These are phyloP conservation scores for Riptortus pedestris DNA, from an alignment of 1,140 invertebrate genomes.

Conservation along the genomic window DNA sequence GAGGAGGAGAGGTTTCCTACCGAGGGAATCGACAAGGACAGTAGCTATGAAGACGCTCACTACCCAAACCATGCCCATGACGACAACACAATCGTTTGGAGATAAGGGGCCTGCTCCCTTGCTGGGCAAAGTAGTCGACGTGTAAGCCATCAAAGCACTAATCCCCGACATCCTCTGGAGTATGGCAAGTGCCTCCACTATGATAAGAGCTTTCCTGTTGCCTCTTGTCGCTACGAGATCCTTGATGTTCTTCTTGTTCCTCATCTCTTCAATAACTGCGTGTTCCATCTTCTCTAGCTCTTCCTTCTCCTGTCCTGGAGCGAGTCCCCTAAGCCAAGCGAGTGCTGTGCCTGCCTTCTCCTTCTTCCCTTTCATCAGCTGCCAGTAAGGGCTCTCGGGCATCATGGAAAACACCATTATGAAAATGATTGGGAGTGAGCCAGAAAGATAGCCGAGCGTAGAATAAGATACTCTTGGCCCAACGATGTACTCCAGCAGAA, in stretches of 20 bases:
- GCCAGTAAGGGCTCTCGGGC: conserved; percentile 70
- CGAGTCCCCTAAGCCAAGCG: conserved; percentile 42
- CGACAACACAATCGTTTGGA: conserved; percentile 46
- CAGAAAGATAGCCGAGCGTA: conserved; percentile 51
- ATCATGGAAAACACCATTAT: conserved; percentile 55
- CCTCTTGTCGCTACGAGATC: conserved; percentile 43
- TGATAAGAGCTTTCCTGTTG: conserved; percentile 52
- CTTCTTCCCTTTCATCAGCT: conserved; percentile 45
- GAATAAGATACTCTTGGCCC: conserved; percentile 61
- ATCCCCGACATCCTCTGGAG: conserved; percentile 67
- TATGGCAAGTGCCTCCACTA: conserved; percentile 52
- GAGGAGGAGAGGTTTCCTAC: conserved; percentile 55
- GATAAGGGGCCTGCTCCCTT: conserved; percentile 40
- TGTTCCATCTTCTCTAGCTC: conserved; percentile 34
- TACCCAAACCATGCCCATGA: conserved; percentile 56
- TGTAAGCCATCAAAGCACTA: conserved; percentile 62
- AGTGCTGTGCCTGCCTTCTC: conserved; percentile 41
- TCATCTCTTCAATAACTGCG: conserved; percentile 31
- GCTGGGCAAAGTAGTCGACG: conserved; percentile 56
- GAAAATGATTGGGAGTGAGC: conserved; percentile 49
- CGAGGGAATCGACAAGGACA: conserved; percentile 56
- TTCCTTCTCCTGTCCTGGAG: conserved; percentile 37
- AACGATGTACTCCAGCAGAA: conserved; percentile 60
- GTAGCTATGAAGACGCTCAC: conserved; percentile 50
- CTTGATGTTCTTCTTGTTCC: conserved; percentile 37